Evolutionary conservation across 1,140 invertebrate species (phyloP).

Genomic region (Zophobas morio): DNA sequence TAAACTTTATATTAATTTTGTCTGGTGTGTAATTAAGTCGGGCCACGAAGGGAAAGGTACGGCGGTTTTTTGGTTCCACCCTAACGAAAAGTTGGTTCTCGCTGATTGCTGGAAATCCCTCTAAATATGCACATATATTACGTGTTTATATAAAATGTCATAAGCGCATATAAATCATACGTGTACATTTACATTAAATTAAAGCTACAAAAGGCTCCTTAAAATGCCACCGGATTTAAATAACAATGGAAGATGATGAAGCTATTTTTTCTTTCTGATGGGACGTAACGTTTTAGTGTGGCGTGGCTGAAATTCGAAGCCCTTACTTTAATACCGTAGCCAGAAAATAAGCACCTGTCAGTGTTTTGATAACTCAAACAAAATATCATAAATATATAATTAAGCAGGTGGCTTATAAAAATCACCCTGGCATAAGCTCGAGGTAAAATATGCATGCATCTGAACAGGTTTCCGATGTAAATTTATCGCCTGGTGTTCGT

Average conservation of each 20-base stretch:
- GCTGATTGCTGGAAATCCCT: constrained; percentile 24
- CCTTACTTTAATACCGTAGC: constrained; percentile 4
- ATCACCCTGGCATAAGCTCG: neutral
- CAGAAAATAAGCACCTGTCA: constrained; percentile 30
- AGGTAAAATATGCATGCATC: constrained; percentile 45
- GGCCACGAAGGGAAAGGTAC: constrained; percentile 20
- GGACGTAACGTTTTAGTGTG: constrained; percentile 9
- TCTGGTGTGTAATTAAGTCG: constrained; percentile 38
- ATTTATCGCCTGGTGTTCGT: constrained; percentile 39
- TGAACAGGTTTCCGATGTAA: constrained; percentile 45
- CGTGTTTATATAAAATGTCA: constrained; percentile 7
- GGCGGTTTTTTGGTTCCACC: constrained; percentile 1
- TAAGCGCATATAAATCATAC: constrained; percentile 8
- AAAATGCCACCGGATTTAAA: constrained; percentile 43
- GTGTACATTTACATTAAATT: constrained; percentile 26
- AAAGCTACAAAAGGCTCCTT: constrained; percentile 33
- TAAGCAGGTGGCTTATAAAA: constrained; percentile 43
- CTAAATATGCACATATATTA: constrained; percentile 32
- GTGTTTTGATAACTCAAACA: constrained; percentile 22
- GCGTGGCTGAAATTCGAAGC: neutral
- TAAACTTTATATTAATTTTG: constrained; percentile 42
- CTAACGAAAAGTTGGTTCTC: neutral
- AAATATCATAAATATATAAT: constrained; percentile 44
- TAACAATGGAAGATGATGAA: constrained; percentile 39
- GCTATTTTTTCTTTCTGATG: constrained; percentile 29